These are phyloP conservation scores for Apamea crenata DNA, from an alignment of 2,888 invertebrate genomes.

Conservation along the genomic window DNA sequence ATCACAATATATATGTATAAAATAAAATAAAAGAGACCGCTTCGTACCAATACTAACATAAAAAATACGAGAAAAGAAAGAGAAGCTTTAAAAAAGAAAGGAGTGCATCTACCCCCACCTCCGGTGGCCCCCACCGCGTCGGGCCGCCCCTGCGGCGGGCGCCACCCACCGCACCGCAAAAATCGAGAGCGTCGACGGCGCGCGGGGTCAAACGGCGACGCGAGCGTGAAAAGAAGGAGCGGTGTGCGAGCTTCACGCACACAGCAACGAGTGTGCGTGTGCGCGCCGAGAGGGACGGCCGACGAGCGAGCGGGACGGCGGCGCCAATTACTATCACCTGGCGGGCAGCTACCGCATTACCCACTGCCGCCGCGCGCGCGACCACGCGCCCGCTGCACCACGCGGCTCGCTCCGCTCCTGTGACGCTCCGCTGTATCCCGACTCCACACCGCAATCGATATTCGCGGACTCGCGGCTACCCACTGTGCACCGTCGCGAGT, in stretches of 20 bases:
- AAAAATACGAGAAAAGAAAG: conserved; percentile 90
- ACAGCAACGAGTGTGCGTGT: conserved; percentile 83
- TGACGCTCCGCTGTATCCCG: conserved; percentile 78
- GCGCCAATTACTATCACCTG: conserved; percentile 91
- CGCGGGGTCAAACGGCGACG: conserved; percentile 90
- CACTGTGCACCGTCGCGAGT: conserved; percentile 72
- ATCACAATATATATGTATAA: conserved; percentile 88
- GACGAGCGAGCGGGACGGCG: conserved; percentile 89
- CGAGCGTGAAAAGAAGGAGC: conserved; percentile 90
- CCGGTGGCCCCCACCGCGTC: conserved; percentile 83
- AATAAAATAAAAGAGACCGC: conserved; percentile 90
- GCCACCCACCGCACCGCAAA: conserved; percentile 92
- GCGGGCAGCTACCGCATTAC: conserved; percentile 92
- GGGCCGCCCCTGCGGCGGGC: conserved; percentile 90
- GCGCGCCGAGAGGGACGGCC: conserved; percentile 89
- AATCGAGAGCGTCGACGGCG: conserved; percentile 91
- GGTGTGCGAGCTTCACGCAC: conserved; percentile 86
- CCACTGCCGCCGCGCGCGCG: conserved; percentile 91
- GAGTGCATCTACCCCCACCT: conserved; percentile 90
- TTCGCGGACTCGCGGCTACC: conserved; percentile 71
- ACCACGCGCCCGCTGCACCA: conserved; percentile 90
- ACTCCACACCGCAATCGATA: conserved; percentile 83
- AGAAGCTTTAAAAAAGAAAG: conserved; percentile 90
- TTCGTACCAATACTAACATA: conserved; percentile 88
- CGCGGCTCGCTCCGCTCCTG: conserved; percentile 83